Percentiles rank a stretch among this genome's conserved stretches.
Evolutionary conservation across 2,113 vertebrate species (phyloP).

Genomic region (Catagonus wagneri): DNA sequence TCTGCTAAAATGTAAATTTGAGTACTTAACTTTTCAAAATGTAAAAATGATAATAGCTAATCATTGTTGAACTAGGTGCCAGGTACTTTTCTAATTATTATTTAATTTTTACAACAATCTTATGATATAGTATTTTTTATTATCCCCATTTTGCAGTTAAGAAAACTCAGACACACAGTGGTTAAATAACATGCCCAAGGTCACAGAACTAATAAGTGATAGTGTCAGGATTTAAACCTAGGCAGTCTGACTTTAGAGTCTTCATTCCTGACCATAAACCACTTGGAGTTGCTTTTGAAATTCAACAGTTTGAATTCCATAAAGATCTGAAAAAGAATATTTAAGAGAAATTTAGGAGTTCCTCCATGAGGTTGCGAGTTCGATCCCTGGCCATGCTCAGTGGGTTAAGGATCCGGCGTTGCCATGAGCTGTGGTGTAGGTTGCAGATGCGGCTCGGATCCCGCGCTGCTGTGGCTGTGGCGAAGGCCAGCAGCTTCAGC

Average conservation of each 20-base stretch:
- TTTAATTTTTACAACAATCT: slow-evolving; percentile 50
- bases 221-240: slow-evolving; percentile 32
- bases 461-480: no score
- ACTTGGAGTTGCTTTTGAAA: slow-evolving; percentile 45
- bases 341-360: background rate
- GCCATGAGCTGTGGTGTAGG: no score
- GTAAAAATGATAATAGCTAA: slow-evolving; percentile 38
- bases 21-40: slow-evolving; percentile 47
- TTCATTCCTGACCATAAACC: slow-evolving; percentile 21
- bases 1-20: slow-evolving; percentile 50
- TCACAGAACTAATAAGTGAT: slow-evolving; percentile 36
- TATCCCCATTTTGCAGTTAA: slow-evolving; percentile 42
- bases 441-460: no score
- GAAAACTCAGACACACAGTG: slow-evolving; percentile 14
- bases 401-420: no score
- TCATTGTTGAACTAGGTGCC: background rate
- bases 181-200: slow-evolving; percentile 35
- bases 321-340: slow-evolving; percentile 37
- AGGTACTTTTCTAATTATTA: slow-evolving; percentile 25
- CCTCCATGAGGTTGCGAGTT: no score
- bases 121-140: slow-evolving; percentile 48
- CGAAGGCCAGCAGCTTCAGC: no score
- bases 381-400: no score
- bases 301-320: background rate
- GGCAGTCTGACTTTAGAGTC: slow-evolving; percentile 29